phyloP scores from a whole-genome alignment of 2,113 vertebrate species.

The Antidorcas marsupialis region DNA sequence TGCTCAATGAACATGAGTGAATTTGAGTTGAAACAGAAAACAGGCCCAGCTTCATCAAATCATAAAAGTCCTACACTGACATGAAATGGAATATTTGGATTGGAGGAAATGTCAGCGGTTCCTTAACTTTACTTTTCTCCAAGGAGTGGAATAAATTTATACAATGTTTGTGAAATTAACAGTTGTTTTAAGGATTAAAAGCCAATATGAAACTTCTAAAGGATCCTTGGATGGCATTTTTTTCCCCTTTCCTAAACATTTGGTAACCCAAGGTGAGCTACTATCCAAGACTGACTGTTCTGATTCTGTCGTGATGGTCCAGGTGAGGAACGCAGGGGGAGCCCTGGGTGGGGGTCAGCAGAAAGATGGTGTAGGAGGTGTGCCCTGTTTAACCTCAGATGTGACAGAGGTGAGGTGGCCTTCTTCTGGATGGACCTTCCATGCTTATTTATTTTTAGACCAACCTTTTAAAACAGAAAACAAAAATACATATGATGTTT shows the following conservation, averaged over 20 bases:
- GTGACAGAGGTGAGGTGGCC: not conserved
- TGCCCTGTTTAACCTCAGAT: not conserved
- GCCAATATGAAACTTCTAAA: not conserved
- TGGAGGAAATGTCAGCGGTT: not conserved
- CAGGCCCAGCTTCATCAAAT: not conserved
- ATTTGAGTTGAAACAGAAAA: not conserved
- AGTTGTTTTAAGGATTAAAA: slow-evolving; percentile 9
- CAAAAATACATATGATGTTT: not conserved
- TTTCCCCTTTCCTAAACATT: not conserved
- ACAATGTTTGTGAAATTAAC: not conserved
- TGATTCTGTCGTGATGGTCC: not conserved
- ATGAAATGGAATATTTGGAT: not conserved
- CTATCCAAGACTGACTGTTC: not conserved
- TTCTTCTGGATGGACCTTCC: not conserved
- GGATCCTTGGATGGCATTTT: not conserved
- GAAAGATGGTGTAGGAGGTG: accelerated
- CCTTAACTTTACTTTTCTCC: not conserved
- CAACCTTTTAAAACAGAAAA: not conserved
- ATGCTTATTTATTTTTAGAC: not conserved
- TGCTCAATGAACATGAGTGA: not conserved
- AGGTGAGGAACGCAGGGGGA: not conserved
- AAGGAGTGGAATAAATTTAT: not conserved
- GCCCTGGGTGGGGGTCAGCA: not conserved
- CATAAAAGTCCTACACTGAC: not conserved
- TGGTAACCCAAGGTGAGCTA: not conserved